phyloP scores from a whole-genome alignment of 2,797 vertebrate species.

The Syngnathus acus region DNA sequence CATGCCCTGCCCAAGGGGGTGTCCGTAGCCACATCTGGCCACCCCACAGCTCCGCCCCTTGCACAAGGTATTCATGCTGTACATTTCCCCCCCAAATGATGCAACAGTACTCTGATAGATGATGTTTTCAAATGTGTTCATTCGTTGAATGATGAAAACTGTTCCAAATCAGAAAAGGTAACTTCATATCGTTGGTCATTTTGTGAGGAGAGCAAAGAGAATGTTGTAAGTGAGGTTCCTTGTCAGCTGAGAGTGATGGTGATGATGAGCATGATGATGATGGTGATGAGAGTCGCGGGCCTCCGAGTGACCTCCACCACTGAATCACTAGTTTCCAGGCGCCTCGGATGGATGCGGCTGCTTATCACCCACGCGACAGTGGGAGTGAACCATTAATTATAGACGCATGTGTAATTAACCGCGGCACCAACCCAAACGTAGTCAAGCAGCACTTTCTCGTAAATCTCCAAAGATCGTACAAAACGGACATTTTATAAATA shows the following conservation, averaged over 20 bases:
- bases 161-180: background rate
- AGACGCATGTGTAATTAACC: slow-evolving; percentile 55
- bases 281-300: slow-evolving; percentile 17
- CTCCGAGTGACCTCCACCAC: slow-evolving; percentile 36
- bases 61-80: too few relatives aligned
- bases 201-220: background rate
- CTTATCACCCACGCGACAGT: slow-evolving; percentile 50
- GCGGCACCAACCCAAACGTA: slow-evolving; percentile 22
- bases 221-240: background rate
- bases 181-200: background rate
- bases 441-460: background rate
- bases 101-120: background rate
- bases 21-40: too few relatives aligned
- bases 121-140: background rate
- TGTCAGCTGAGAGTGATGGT: slow-evolving; percentile 11
- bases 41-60: too few relatives aligned
- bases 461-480: background rate
- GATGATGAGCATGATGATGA: slow-evolving; percentile 21
- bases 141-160: background rate
- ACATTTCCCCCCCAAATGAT: background rate
- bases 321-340: slow-evolving; percentile 39
- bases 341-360: slow-evolving; percentile 33
- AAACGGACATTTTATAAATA: background rate
- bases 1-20: too few relatives aligned
- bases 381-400: slow-evolving; percentile 62